Percentiles rank a stretch among this genome's conserved stretches.
phyloP scores from a whole-genome alignment of 2,888 invertebrate species.

The Plagodis pulveraria region DNA sequence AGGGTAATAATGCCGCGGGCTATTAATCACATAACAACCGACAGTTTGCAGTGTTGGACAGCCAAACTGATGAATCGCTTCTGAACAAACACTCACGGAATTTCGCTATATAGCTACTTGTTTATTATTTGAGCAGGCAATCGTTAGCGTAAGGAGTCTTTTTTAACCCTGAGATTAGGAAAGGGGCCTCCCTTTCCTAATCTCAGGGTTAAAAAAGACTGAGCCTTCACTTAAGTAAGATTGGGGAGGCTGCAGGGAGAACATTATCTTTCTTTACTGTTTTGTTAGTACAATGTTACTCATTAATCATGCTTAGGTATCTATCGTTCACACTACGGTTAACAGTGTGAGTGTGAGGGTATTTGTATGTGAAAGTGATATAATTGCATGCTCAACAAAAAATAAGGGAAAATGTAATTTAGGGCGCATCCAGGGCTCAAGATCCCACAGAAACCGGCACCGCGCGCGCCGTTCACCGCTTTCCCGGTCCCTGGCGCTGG shows the following conservation, averaged over 20 bases:
- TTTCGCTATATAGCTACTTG: neutral
- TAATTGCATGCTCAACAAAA: slow-evolving; percentile 52
- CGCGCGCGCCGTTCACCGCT: slow-evolving; percentile 32
- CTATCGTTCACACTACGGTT: neutral
- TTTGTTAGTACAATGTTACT: no score
- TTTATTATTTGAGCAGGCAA: neutral
- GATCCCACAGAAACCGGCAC: slow-evolving; percentile 40
- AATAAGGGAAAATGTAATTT: slow-evolving; percentile 74
- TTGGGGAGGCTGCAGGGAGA: neutral
- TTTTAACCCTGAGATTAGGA: neutral
- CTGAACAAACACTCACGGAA: slow-evolving; percentile 15
- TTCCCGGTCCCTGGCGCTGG: slow-evolving; percentile 46
- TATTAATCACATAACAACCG: slow-evolving; percentile 46
- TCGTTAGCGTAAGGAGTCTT: neutral
- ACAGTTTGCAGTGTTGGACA: slow-evolving; percentile 42
- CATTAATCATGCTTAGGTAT: no score
- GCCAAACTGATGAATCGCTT: slow-evolving; percentile 47
- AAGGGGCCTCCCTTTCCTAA: no score
- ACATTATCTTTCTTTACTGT: no score
- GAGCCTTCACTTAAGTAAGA: neutral
- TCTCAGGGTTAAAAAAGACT: no score
- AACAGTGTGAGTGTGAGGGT: neutral
- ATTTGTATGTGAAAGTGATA: neutral
- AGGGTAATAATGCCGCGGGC: slow-evolving; percentile 39
- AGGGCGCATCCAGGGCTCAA: slow-evolving; percentile 58